These are phyloP conservation scores for Erebia palarica DNA, from an alignment of 2,888 invertebrate genomes.

Conservation along the genomic window DNA sequence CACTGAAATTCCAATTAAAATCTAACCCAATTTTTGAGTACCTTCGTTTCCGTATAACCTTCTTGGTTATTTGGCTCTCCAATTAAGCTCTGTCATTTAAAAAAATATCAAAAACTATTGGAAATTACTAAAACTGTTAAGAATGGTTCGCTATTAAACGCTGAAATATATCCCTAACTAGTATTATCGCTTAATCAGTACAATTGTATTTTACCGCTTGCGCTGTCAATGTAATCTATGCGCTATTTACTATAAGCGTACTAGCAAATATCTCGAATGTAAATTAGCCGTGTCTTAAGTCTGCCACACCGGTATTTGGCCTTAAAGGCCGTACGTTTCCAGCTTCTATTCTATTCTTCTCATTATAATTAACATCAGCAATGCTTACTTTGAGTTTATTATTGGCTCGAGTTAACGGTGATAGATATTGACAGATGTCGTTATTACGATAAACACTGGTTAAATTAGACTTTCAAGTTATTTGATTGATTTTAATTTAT, in stretches of 20 bases:
- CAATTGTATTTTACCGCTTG: slow-evolving; percentile 24
- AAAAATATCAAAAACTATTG: too few species aligned
- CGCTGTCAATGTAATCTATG: slow-evolving; percentile 18
- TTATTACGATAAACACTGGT: not conserved
- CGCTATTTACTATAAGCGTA: slow-evolving; percentile 19
- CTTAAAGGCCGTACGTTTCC: slow-evolving; percentile 34
- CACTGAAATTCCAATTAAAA: too few species aligned
- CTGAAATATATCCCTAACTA: slow-evolving; percentile 13
- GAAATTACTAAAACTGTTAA: too few species aligned
- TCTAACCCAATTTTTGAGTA: too few species aligned
- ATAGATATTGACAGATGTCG: slow-evolving; percentile 11
- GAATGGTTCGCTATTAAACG: not conserved
- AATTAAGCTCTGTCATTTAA: too few species aligned
- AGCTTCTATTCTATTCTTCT: slow-evolving; percentile 28
- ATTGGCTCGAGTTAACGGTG: not conserved
- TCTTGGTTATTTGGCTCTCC: too few species aligned
- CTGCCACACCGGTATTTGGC: slow-evolving; percentile 35
- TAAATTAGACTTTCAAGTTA: slow-evolving; percentile 8
- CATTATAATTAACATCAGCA: slow-evolving; percentile 27
- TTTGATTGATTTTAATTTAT: not conserved
- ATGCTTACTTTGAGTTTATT: slow-evolving; percentile 7
- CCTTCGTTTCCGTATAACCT: too few species aligned
- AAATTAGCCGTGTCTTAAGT: slow-evolving; percentile 34
- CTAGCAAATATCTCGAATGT: slow-evolving; percentile 23
- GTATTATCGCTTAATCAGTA: slow-evolving; percentile 24